Base-by-base conservation (phyloP, 2,113 vertebrate genomes). In the Callionymus lyra region DNA sequence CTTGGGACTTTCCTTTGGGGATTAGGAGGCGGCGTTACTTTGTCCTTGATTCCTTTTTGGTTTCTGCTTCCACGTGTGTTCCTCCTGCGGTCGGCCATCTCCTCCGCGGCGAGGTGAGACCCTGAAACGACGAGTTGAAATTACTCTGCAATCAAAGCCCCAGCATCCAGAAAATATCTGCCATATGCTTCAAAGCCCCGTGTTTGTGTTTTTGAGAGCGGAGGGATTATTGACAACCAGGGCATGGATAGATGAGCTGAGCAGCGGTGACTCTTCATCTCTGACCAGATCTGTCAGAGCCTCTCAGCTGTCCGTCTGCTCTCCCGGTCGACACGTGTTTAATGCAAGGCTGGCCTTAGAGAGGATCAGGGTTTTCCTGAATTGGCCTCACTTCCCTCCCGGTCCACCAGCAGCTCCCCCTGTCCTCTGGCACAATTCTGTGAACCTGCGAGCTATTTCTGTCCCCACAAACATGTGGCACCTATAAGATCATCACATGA, bases 81-180 rank as follows among this genome's bases (percentile, higher is more conserved):
- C 53, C 56, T 63, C 68, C 58, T 57, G 45, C 35, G 63, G 70
- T 58, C 60, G 14, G 44, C 47, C 44, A 53, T 63, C 43, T 36
- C 67, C 50, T 67, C 46, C 59, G 44, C 6, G 9, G 52, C 11
- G 55, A 81, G 70, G 73, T 81, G 77, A 81, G 71, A 77, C 70
- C 75, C 58, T 74, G 56, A 73, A 80, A 80, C 72, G 65, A 68
- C 67, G n/a, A 31, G 47, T 48, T 66, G 66, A 82, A 85, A 85
- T 82, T 81, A 63, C 69, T 68, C 60, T 47, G 69, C 80, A 82
- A 84, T 85, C 75, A 79, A 53, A 72, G 62, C 42, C 57, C n/a
- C 63, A 74, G 68, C 68, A 76, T 68, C 59, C 68, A 56, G 77
- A 75, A 83, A 81, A 85, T 84, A 65, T 71, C 59, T 82, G 71